Base-by-base conservation (phyloP, 2,888 invertebrate genomes). In the Clanis bilineata region DNA sequence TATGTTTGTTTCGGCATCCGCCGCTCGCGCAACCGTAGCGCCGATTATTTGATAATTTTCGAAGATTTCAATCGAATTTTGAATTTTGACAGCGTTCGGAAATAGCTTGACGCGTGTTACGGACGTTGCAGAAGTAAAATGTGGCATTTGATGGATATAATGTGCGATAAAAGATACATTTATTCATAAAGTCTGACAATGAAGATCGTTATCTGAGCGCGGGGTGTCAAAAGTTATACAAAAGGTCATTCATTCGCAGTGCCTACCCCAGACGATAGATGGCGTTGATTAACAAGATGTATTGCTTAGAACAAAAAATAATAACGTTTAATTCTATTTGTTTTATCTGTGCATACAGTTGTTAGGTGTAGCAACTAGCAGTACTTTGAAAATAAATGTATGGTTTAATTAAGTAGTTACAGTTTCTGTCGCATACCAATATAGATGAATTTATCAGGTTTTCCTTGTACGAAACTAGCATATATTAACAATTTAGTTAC, bases 31-130 rank as follows among this genome's bases (percentile, higher is more conserved):
- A 88, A 66, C 80, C 86, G 81, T 84, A 80, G 81, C 86, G 84
- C 80, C 88, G 90, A 90, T 90, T 90, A 91, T 82, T 88, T 83
- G 90, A 91, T 91, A 91, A 90, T 91, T 91, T 89, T 69, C 77
- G 67, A 68, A 83, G 90, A 90, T 90, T 81, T 80, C 71, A 77
- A 89, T 89, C 85, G 68, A 72, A 76, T 87, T 90, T 90, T 87
- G 68, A 72, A 76, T 87, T 90, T 90, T 87, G 88, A 89, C 89
- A 89, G 86, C 85, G 78, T 80, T 85, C 81, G 69, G 69, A 76
- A 82, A 76, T 77, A 74, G 63, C 65, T 70, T 67, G 66, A 65
- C 55, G 28, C 22, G 32, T 41, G 41, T 47, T 44, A 51, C 23
- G 43, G 36, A 21, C 44, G 41, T 71, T 71, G 61, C 62, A 67